Evolutionary conservation across 1,140 invertebrate species (phyloP), one percentile per base, ranked within the genome.

Genomic region (Euura lappo): DNA sequence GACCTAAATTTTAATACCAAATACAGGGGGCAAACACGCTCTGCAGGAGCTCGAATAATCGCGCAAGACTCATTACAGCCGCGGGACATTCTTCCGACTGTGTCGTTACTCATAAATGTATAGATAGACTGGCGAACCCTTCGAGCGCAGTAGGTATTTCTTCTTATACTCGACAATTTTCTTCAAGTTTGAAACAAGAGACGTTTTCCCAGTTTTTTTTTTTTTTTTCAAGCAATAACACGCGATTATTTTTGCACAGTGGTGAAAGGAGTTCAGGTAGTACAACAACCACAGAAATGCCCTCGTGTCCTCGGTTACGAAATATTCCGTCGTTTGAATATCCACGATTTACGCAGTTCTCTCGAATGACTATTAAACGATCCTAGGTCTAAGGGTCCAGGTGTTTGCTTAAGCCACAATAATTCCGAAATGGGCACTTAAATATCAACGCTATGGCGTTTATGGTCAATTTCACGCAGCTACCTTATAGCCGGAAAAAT

Each of bases 1-100:
- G 51, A 60, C 51, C 51, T 60, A 60, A 60, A 60, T 60, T 60
- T 60, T 60, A 11, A 60, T n/a, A n/a, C 51, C 51, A 60, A 60
- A 60, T n/a, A n/a, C 51, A 60, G 51, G 51, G 51, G 51, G 51
- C 51, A 60, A 60, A 60, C 51, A n/a, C 6, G 51, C 4, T 8
- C 51, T 60, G 6, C 3, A 60, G 10, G 51, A 60, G 13, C 51
- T 60, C 51, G 51, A 60, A 60, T 8, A 60, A n/a, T 3, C 6
- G 5, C 8, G 5, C 51, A 60, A 60, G 51, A n/a, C 51, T 60
- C 10, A 60, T 60, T 60, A 60, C 51, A 51, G 47, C 47, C 47
- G 47, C 47, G 47, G 47, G 47, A 51, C 11, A 51, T 51, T 51
- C 47, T 60, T 11, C 51, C 51, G 51, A 11, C 10, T 60, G 6